Conservation (phyloP, 2,888 invertebrate genomes). For the Petrolisthes cinctipes region DNA sequence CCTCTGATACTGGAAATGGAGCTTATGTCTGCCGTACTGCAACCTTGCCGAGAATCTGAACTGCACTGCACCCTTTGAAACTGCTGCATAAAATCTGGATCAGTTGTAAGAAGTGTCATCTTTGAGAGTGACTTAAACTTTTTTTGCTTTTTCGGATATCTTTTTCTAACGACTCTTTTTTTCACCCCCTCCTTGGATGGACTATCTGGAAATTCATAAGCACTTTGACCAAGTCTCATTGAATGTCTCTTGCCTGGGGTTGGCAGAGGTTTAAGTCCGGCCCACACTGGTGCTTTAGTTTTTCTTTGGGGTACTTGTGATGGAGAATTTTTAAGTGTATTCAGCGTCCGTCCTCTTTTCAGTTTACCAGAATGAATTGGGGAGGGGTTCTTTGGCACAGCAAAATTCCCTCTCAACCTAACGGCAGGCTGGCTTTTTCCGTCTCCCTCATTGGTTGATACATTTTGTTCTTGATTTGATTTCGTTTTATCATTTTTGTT, state of each 20-base stretch:
- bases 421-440: too few relatives aligned
- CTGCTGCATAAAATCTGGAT: not conserved
- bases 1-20: not conserved
- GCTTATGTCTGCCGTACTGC: not conserved
- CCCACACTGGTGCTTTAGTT: too few relatives aligned
- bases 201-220: not conserved
- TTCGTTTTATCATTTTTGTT: too few relatives aligned
- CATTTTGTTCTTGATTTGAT: too few relatives aligned
- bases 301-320: too few relatives aligned
- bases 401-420: too few relatives aligned
- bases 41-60: not conserved
- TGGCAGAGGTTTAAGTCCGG: not conserved
- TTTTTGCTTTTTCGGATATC: not conserved
- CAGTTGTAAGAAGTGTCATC: not conserved
- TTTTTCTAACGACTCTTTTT: not conserved
- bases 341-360: too few relatives aligned
- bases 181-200: not conserved
- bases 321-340: too few relatives aligned
- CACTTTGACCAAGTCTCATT: not conserved
- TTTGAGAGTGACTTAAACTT: not conserved
- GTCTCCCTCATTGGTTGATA: too few relatives aligned
- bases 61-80: not conserved
- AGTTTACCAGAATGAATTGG: too few relatives aligned
- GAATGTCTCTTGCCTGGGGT: not conserved
- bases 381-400: too few relatives aligned